Conservation (phyloP, 2,113 vertebrate genomes). For the Euleptes europaea region DNA sequence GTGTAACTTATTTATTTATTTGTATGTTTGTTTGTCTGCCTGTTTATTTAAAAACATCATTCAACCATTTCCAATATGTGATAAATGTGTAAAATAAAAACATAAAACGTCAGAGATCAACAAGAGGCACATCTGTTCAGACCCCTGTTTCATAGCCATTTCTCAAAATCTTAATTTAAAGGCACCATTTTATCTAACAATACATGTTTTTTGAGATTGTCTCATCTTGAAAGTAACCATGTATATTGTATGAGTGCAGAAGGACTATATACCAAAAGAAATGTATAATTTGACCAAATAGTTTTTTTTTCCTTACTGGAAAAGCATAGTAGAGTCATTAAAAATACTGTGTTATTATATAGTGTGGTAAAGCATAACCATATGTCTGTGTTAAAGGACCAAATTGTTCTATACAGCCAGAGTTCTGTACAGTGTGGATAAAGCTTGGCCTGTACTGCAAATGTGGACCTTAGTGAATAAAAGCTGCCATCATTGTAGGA, state of each 20-base stretch:
- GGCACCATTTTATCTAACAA: constrained; percentile 47
- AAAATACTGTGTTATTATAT: constrained; percentile 44
- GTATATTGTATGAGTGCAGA: constrained; percentile 61
- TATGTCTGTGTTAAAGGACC: constrained; percentile 65
- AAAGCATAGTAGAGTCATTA: constrained; percentile 53
- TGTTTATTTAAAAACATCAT: constrained; percentile 31
- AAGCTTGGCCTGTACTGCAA: constrained; percentile 51
- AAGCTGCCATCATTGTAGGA: constrained; percentile 57
- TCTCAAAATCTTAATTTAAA: constrained; percentile 18
- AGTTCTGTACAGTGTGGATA: constrained; percentile 35
- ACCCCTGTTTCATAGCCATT: constrained; percentile 37
- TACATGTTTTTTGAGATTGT: constrained; percentile 47
- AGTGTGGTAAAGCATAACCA: constrained; percentile 60
- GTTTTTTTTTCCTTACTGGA: constrained; percentile 54
- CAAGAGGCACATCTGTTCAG: constrained; percentile 29
- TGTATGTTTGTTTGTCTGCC: constrained; percentile 20
- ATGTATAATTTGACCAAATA: constrained; percentile 54
- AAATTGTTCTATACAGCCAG: constrained; percentile 53
- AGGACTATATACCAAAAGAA: constrained; percentile 65
- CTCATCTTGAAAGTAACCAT: constrained; percentile 55
- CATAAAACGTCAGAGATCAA: constrained; percentile 14
- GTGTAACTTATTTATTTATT: constrained; percentile 34
- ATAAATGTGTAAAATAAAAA: constrained; percentile 41
- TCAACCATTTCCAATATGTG: constrained; percentile 44
- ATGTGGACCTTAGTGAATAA: constrained; percentile 57